Conservation (phyloP, 2,113 vertebrate genomes). For the Sitta europaea region DNA sequence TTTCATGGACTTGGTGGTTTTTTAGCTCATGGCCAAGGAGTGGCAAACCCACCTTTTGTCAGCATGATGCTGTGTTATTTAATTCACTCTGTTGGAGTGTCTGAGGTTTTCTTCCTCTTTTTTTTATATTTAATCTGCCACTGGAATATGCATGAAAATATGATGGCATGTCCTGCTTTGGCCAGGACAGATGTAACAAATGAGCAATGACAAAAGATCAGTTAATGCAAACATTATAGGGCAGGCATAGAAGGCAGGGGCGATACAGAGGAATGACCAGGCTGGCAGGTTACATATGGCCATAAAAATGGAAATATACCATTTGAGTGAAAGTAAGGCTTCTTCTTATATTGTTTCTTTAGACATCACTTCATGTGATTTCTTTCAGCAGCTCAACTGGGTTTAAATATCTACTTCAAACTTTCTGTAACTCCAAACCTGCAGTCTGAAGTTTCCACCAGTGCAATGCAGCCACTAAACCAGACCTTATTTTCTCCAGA, state of each 20-base stretch:
- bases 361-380: background rate
- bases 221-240: background rate
- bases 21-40: background rate
- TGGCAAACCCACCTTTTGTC: background rate
- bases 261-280: background rate
- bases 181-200: background rate
- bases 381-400: background rate
- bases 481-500: constrained; percentile 35
- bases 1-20: background rate
- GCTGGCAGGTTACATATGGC: background rate
- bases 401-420: background rate
- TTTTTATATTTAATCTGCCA: background rate
- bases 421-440: background rate
- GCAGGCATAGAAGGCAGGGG: background rate
- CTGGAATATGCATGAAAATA: background rate
- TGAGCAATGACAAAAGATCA: background rate
- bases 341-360: background rate
- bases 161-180: too few relatives aligned
- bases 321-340: background rate
- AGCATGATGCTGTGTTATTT: background rate
- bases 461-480: background rate
- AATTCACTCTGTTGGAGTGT: background rate
- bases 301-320: background rate
- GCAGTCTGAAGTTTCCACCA: background rate
- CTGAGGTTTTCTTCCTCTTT: background rate